Conservation (phyloP, 2,888 invertebrate species). For the Limnephilus lunatus region DNA sequence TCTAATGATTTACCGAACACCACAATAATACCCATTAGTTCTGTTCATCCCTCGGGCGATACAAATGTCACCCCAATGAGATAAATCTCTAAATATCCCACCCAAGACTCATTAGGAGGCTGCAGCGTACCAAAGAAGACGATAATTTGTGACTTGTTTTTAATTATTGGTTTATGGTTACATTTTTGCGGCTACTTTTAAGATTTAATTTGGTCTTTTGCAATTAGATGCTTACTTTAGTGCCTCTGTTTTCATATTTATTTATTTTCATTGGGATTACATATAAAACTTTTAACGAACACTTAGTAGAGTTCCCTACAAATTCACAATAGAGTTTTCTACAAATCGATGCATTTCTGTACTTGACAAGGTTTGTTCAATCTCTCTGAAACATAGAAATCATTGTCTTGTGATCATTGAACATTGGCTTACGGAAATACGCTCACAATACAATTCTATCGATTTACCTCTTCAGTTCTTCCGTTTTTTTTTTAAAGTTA, state of each 20-base stretch:
- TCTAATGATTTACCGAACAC: neutral
- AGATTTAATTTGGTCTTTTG: neutral
- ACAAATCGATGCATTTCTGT: no score
- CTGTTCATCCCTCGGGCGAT: neutral
- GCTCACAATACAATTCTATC: no score
- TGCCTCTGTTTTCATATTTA: neutral
- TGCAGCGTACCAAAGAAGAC: neutral
- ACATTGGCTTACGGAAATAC: no score
- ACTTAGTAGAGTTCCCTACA: no score
- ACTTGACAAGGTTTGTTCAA: no score
- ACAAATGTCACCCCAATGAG: slow-evolving; percentile 27
- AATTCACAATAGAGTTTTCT: no score
- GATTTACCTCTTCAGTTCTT: no score
- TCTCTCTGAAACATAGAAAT: no score
- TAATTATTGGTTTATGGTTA: neutral
- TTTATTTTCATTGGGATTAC: neutral
- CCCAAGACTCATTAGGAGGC: slow-evolving; percentile 17
- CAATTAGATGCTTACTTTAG: neutral
- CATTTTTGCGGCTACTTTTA: neutral
- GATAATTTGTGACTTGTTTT: neutral
- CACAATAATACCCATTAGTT: neutral
- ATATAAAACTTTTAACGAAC: neutral
- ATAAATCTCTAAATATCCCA: slow-evolving; percentile 3
- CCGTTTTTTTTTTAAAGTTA: no score
- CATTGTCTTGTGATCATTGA: no score